Conservation (phyloP, 2,888 invertebrate species). For the Mesodorylaimus sp. region DNA sequence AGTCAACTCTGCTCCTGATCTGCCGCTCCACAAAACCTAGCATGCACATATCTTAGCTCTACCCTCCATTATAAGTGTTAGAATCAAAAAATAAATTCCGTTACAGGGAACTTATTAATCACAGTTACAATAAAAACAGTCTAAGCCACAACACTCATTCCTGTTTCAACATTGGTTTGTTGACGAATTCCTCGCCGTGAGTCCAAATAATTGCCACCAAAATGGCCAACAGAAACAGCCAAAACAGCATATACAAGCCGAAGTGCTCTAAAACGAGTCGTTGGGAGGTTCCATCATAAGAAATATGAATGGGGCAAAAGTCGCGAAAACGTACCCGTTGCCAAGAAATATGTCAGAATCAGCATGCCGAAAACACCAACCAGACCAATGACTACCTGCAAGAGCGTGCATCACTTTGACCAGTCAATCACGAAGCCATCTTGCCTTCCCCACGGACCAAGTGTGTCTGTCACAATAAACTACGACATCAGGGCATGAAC, state of each 20-base stretch:
- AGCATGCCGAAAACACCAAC: background rate
- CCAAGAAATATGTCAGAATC: background rate
- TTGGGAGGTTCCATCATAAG: slow-evolving; percentile 54
- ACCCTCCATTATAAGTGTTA: too few relatives aligned
- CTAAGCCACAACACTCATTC: slow-evolving; percentile 14
- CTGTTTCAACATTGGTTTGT: slow-evolving; percentile 49
- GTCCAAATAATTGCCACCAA: slow-evolving; percentile 53
- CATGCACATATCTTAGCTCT: too few relatives aligned
- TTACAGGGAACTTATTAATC: background rate
- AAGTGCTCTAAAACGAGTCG: slow-evolving; percentile 59
- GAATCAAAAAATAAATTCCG: background rate
- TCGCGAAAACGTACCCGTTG: slow-evolving; percentile 2
- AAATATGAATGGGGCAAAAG: slow-evolving; percentile 1
- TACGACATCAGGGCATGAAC: slow-evolving; percentile 18
- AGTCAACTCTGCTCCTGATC: too few relatives aligned
- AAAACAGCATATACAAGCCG: background rate
- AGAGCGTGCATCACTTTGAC: too few relatives aligned
- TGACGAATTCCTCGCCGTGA: slow-evolving; percentile 82
- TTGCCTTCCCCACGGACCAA: too few relatives aligned
- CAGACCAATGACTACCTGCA: background rate
- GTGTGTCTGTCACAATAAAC: too few relatives aligned
- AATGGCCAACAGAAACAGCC: slow-evolving; percentile 4
- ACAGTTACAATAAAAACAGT: too few relatives aligned
- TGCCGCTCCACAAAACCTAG: too few relatives aligned
- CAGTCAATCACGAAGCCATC: too few relatives aligned